phyloP scores from a whole-genome alignment of 2,888 invertebrate species.

The Xestia xanthographa region DNA sequence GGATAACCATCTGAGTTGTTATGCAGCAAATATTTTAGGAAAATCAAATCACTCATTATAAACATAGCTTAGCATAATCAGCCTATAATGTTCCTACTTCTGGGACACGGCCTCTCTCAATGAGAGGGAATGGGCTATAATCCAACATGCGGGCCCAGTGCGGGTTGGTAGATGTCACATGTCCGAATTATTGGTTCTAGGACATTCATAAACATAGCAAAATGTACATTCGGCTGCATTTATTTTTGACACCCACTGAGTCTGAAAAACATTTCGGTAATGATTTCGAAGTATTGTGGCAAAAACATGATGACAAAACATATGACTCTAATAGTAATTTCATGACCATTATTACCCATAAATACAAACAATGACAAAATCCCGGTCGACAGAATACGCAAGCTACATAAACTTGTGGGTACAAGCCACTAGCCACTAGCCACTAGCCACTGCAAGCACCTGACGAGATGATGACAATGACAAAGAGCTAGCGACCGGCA shows the following conservation, averaged over 20 bases:
- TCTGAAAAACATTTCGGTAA: background rate
- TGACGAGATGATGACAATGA: conserved; percentile 79
- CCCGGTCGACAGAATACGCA: background rate
- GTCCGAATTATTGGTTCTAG: too few species aligned
- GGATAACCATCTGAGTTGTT: background rate
- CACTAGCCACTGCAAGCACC: background rate
- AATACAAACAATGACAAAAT: conserved; percentile 13
- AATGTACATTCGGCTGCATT: background rate
- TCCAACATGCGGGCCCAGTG: too few species aligned
- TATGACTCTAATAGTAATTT: background rate
- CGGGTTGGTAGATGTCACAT: too few species aligned
- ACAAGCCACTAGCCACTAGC: conserved; percentile 1
- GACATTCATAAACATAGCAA: too few species aligned
- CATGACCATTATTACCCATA: background rate
- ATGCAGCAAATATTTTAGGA: background rate
- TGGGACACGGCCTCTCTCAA: too few species aligned
- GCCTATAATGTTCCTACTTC: too few species aligned
- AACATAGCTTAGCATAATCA: background rate
- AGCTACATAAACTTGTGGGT: conserved; percentile 14
- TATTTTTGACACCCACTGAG: background rate
- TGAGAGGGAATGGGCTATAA: too few species aligned
- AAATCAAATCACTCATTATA: background rate
- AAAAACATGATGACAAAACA: background rate
- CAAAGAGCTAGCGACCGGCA: conserved; percentile 73
- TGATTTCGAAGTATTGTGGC: background rate